These are phyloP conservation scores for Cinara cedri DNA, from an alignment of 2,888 invertebrate species.

Conservation along the genomic window DNA sequence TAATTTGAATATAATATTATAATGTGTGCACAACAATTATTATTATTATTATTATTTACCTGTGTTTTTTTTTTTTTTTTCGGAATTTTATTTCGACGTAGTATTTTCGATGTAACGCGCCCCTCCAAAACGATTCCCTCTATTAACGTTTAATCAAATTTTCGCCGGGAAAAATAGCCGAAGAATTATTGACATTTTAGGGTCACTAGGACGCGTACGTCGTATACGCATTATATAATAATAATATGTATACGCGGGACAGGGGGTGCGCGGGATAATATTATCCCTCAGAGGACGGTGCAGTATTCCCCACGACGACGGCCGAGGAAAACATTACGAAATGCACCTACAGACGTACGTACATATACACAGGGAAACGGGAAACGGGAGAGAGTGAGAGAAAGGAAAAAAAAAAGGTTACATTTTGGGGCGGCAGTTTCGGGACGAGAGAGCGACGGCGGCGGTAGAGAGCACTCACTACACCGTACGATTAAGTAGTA, in stretches of 20 bases:
- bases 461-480: neutral
- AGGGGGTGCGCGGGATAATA: constrained; percentile 3
- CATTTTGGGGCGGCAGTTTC: constrained; percentile 20
- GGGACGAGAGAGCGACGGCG: neutral
- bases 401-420: constrained; percentile 52
- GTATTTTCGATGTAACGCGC: too few species aligned
- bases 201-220: constrained; percentile 50
- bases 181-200: constrained; percentile 50
- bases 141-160: constrained; percentile 35
- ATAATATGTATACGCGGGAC: neutral
- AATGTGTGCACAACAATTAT: neutral
- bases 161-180: neutral
- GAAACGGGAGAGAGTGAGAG: too few species aligned
- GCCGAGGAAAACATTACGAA: constrained; percentile 43
- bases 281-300: constrained; percentile 46
- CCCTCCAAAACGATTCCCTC: too few species aligned
- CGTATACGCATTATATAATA: neutral
- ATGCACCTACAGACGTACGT: too few species aligned
- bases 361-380: too few species aligned
- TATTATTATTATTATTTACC: neutral
- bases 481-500: constrained; percentile 52
- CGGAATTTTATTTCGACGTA: neutral
- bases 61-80: neutral
- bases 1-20: constrained; percentile 15
- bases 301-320: constrained; percentile 10